Evolutionary conservation across 2,797 vertebrate genomes (phyloP).

Genomic region (Pogonophryne albipinna): DNA sequence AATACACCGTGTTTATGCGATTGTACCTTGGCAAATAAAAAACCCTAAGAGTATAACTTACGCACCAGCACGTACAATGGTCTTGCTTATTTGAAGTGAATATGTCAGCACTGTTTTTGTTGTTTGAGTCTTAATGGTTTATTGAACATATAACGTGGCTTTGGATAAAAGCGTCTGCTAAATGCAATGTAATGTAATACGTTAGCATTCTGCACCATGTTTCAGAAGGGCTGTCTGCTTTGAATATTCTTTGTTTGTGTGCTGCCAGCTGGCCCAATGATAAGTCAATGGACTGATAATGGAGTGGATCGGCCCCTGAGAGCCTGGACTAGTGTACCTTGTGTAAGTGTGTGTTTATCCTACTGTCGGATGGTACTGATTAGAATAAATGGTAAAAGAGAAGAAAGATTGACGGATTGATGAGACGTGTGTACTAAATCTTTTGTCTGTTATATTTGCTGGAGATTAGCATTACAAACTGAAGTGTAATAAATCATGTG

Average conservation of each 20-base stretch:
- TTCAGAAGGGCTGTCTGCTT: background rate
- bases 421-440: background rate
- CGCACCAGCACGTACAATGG: no score
- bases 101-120: no score
- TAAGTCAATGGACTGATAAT: conserved; percentile 77
- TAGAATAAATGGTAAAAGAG: background rate
- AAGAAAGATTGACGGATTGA: conserved; percentile 31
- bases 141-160: no score
- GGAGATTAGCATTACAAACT: background rate
- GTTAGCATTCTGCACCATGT: background rate
- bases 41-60: no score
- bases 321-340: conserved; percentile 37
- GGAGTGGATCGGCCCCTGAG: conserved; percentile 77
- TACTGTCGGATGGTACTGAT: no score
- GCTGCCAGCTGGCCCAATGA: conserved; percentile 87
- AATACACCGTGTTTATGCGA: background rate
- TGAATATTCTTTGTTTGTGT: conserved; percentile 10
- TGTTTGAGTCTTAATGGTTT: no score
- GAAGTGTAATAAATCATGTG: background rate
- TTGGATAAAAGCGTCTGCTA: no score
- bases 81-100: no score
- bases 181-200: no score
- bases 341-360: background rate
- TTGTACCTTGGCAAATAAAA: background rate
- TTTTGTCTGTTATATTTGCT: background rate